These are phyloP conservation scores for Ceriagrion tenellum DNA, from an alignment of 2,888 invertebrate genomes.

Conservation along the genomic window DNA sequence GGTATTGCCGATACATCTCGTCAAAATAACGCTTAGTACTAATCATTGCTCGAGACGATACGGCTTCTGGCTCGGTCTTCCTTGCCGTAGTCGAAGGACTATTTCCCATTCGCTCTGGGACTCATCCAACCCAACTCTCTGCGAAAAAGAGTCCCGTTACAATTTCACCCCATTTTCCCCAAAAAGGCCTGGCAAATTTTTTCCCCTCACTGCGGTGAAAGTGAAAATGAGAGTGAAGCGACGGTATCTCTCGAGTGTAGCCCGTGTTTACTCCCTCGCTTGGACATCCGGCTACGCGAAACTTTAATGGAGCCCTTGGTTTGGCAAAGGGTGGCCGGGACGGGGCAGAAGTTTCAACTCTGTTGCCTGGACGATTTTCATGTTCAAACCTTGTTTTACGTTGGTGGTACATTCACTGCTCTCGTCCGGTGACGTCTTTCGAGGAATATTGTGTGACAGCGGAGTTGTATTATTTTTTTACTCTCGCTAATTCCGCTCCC, in stretches of 20 bases:
- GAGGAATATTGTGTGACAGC: neutral
- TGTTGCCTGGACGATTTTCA: neutral
- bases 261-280: constrained; percentile 8
- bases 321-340: neutral
- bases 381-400: neutral
- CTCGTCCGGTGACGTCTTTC: neutral
- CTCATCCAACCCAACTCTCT: neutral
- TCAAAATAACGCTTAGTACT: too few species aligned
- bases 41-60: too few species aligned
- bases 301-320: neutral
- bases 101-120: neutral
- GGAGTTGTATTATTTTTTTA: neutral
- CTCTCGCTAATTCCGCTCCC: neutral
- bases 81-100: neutral
- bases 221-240: neutral
- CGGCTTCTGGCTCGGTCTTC: neutral
- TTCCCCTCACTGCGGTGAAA: neutral
- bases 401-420: neutral
- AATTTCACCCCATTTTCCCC: neutral
- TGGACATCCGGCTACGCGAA: constrained; percentile 29
- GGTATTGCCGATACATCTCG: too few species aligned
- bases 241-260: constrained; percentile 21
- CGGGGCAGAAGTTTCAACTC: neutral
- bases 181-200: neutral
- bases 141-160: neutral